Base-by-base conservation (phyloP, 2,888 invertebrate genomes). In the Tricholauxania praeusta region DNA sequence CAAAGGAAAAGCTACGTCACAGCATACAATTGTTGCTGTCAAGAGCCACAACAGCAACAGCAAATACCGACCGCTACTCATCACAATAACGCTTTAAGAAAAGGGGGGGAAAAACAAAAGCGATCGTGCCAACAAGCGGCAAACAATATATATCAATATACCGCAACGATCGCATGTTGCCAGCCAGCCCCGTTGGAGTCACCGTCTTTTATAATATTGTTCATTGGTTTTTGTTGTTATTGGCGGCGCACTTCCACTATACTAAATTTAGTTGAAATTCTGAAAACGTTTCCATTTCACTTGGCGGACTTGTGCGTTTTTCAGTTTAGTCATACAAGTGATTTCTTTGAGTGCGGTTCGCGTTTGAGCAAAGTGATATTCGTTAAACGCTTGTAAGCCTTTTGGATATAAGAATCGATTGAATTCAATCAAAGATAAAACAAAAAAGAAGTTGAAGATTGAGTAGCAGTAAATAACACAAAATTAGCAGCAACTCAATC, bases 311-410 rank as follows among this genome's bases (percentile, higher is more conserved):
- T 47, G 72, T 60, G 55, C 62, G 71, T 57, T 59, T 53, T 60
- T 77, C 69, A 72, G 74, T 80, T 64, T 79, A 82, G 83, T 82
- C 79, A 76, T 76, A 74, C 63, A 76, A 79, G 80, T 78, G 78
- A 79, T 80, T 78, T 77, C 72, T 72, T 77, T 72, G 78, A 78
- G 83, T 81, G 78, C 78, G 77, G 78, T 76, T 78, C 78, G 76
- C 72, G 77, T 71, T 73, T 52, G 22, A 47, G 32, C 12, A 55
- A 47, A 32, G 39, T 39, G 39, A 10, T 39, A 28, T 28, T 28
- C 28, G 28, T 28, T 28, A 28, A 28, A 3, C 39, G 39, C 7
- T 39, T 39, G 10, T 39, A 39, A 39, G 8, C 8, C 39, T 10
- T 39, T 39, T 39, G 39, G 39, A 39, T 39, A 39, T 39, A 39